These are phyloP conservation scores for Solea solea DNA, from an alignment of 2,113 vertebrate genomes.

Conservation along the genomic window DNA sequence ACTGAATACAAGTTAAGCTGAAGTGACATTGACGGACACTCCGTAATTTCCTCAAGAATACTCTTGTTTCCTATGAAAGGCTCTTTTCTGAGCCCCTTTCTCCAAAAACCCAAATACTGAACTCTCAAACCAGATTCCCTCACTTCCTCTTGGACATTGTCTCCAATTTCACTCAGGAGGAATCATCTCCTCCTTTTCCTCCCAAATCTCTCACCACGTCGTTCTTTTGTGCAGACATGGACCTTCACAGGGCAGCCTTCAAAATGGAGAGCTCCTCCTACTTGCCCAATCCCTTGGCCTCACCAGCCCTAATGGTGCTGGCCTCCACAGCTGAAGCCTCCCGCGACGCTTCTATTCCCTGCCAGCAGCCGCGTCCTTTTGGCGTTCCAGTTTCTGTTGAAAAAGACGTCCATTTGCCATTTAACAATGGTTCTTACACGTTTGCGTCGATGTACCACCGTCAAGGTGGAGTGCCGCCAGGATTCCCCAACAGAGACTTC, in stretches of 20 bases:
- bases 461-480: constrained; percentile 93
- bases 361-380: constrained; percentile 96
- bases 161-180: constrained; percentile 55
- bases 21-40: constrained; percentile 16
- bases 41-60: constrained; percentile 10
- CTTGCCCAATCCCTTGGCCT: constrained; percentile 96
- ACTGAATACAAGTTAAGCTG: constrained; percentile 30
- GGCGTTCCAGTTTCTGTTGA: constrained; percentile 97
- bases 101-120: constrained; percentile 16
- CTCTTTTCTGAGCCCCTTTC: constrained; percentile 29
- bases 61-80: constrained; percentile 3
- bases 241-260: constrained; percentile 99
- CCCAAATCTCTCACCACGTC: constrained; percentile 45
- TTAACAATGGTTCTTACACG: constrained; percentile 98
- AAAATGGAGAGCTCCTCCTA: constrained; percentile 99
- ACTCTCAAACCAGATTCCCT: constrained; percentile 24
- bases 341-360: constrained; percentile 96
- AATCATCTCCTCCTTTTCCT: constrained; percentile 70
- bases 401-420: constrained; percentile 98
- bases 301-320: constrained; percentile 98
- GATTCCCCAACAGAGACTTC: constrained; percentile 97
- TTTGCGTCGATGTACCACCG: constrained; percentile 99
- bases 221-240: constrained; percentile 81
- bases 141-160: constrained; percentile 42
- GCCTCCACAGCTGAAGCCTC: constrained; percentile 97